Base-by-base conservation (phyloP, 2,888 invertebrate genomes). In the Latheticus oryzae region DNA sequence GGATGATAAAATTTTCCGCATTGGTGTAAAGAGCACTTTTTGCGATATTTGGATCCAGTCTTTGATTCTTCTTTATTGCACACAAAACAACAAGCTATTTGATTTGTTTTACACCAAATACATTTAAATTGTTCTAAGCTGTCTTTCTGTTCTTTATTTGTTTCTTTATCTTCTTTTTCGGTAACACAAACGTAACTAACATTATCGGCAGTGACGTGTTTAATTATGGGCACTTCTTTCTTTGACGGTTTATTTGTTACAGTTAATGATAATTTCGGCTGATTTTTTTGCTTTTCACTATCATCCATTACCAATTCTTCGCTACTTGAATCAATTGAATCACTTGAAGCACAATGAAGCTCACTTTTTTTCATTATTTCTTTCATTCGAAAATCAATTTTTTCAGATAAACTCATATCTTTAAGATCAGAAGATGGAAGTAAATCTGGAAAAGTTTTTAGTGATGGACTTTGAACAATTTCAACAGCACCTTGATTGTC, bases 1-100 rank as follows among this genome's bases (percentile, higher is more conserved):
- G 83, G 76, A 74, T 95, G 95, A 71, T 89, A 95, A 69, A 84
- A 87, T 65, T 87, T 87, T 5, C 87, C 84, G 69, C 94, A 95
- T 26, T 86, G 84, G 0, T 81, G 74, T 0, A 86, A 80, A 7
- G 84, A 84, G 73, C 92, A 93, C 43, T 84, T 81, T 21, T 86
- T 83, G 1, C 86, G 78, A 5, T 80, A 70, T 1, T 77, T 73
- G 1, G 70, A 72, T 0, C 77, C 74, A 0, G 76, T 78, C n/a
- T 80, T 78, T 68, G 65, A 76, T 69, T 52, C 69, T 71, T 62
- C 45, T 4, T 54, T 76, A 64, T 69, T 75, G 73, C 91, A 91
- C 2, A 87, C 84, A 63, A 87, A 88, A 72, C 91, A 91, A 0
- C 84, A 76, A 0, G 88, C 87, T 0, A 79, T 80, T 2, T 83